Evolutionary conservation across 1,140 invertebrate genomes (phyloP), one percentile per base, ranked within the genome.

Genomic region (Drosophila subobscura): DNA sequence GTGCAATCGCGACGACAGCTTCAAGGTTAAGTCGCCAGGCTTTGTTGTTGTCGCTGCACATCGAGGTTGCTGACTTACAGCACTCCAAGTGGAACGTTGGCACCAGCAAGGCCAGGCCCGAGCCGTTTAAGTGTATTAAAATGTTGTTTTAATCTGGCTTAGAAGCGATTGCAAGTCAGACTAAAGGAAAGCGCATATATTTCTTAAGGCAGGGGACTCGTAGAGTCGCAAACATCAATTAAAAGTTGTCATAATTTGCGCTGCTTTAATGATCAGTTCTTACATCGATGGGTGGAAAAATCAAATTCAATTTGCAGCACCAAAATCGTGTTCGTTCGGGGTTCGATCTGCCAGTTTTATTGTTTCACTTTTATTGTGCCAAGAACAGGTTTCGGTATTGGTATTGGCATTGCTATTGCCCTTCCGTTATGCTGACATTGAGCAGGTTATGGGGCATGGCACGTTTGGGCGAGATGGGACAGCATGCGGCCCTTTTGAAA

Each of bases 21-120:
- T 77, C 80, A 85, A 85, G 80, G 80, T 85, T 85, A 85, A 71
- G 81, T 49, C 64, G 60, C 51, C 50, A 70, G 72, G 59, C 61
- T 77, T 63, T 72, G 50, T 74, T 41, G 42, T 8, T 41, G 33
- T 63, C 55, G 41, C 51, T 47, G 53, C 58, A 64, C 58, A 64
- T 64, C 40, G 58, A 72, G 70, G 57, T 51, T 50, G 56, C 61
- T 68, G 70, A 72, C 49, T 60, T 53, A 14, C 45, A 45, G 42
- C 49, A 72, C 40, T 44, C 50, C 54, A 63, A 53, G 58, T 54
- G 40, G 58, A 72, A 72, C 33, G 16, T 20, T 20, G 16, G 16
- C 16, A 20, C 16, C 16, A 20, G 16, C 16, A 20, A 20, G 50
- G 40, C 70, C 72, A 72, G 70, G 70, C 70, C 50, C 49, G 54